phyloP scores from a whole-genome alignment of 2,113 vertebrate species.

The Barbus barbus region DNA sequence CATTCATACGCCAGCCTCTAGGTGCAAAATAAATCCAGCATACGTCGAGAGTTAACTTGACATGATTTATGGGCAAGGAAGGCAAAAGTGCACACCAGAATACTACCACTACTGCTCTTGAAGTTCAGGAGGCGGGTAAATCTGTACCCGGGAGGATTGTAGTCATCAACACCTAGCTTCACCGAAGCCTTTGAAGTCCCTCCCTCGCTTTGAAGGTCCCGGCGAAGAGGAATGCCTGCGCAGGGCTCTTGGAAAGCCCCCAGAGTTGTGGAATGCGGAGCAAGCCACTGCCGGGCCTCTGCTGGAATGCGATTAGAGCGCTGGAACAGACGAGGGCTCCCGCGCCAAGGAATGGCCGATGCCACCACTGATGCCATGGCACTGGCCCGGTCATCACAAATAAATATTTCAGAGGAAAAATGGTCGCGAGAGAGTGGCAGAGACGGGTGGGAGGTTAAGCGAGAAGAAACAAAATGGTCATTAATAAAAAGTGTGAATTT shows the following conservation, averaged over 20 bases:
- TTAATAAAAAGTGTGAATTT: neutral
- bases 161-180: slow-evolving; percentile 77
- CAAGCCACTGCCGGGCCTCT: slow-evolving; percentile 71
- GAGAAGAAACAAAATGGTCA: neutral
- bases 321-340: slow-evolving; percentile 55
- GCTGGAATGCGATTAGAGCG: slow-evolving; percentile 77
- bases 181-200: slow-evolving; percentile 72
- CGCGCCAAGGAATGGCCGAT: slow-evolving; percentile 20
- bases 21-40: slow-evolving; percentile 3
- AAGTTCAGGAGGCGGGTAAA: slow-evolving; percentile 67
- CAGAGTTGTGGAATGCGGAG: slow-evolving; percentile 75
- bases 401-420: slow-evolving; percentile 3
- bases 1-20: neutral
- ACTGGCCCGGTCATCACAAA: neutral
- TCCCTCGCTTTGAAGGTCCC: slow-evolving; percentile 69
- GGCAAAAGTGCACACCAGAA: slow-evolving; percentile 25
- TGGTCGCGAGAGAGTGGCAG: neutral
- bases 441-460: neutral
- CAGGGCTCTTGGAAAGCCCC: slow-evolving; percentile 69
- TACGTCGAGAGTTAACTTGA: neutral
- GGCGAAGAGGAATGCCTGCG: slow-evolving; percentile 68
- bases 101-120: slow-evolving; percentile 31
- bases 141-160: slow-evolving; percentile 70
- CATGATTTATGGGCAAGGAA: slow-evolving; percentile 29
- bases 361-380: neutral